A percentile compares a stretch with the other conserved stretches of the same genome.
Conservation (phyloP, 2,888 invertebrate genomes). For the Synergus itoensis region DNA sequence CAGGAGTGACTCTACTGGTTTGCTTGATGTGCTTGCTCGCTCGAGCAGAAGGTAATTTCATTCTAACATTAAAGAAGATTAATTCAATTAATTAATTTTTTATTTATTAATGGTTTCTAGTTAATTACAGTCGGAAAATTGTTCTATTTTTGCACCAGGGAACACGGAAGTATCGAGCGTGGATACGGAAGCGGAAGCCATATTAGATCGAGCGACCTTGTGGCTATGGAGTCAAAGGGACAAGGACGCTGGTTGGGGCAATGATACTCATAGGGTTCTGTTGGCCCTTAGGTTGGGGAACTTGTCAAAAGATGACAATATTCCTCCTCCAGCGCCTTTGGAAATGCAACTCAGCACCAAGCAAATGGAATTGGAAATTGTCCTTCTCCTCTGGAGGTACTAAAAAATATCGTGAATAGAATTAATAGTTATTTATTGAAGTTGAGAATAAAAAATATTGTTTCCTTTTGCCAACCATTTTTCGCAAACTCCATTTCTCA, state of each 20-base stretch:
- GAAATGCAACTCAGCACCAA: conserved; percentile 90
- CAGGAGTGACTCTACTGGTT: conserved; percentile 64
- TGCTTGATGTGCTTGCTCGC: conserved; percentile 61
- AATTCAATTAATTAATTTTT: background rate
- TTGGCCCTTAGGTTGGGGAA: conserved; percentile 87
- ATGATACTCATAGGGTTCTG: conserved; percentile 90
- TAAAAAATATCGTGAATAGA: background rate
- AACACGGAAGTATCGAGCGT: conserved; percentile 44
- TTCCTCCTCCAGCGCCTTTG: conserved; percentile 82
- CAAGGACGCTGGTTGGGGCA: conserved; percentile 90
- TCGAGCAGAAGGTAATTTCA: conserved; percentile 64
- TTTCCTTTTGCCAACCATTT: no score
- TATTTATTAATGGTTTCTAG: background rate
- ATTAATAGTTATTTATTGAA: no score
- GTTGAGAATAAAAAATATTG: background rate
- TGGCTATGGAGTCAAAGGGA: conserved; percentile 88
- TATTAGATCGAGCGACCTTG: conserved; percentile 84
- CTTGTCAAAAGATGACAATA: conserved; percentile 80
- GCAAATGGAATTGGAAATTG: conserved; percentile 92
- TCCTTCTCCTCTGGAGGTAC: conserved; percentile 88
- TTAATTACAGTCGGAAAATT: background rate
- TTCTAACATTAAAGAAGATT: conserved; percentile 12
- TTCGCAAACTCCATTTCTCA: no score
- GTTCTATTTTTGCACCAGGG: conserved; percentile 31
- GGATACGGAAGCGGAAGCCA: conserved; percentile 77